Evolutionary conservation across 2,797 vertebrate species (phyloP).

Genomic region (Salarias fasciatus): DNA sequence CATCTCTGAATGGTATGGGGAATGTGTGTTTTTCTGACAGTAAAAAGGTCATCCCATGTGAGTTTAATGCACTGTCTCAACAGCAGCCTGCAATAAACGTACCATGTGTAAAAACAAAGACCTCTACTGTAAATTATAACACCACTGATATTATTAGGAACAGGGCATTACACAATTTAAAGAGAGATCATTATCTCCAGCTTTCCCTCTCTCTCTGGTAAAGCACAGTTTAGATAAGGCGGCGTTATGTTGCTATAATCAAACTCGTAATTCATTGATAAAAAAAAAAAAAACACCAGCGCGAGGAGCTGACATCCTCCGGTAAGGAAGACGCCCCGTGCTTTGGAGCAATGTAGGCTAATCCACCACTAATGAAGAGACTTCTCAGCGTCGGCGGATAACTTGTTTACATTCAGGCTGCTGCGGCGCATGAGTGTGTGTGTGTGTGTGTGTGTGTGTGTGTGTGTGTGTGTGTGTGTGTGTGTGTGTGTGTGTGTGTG

Average conservation of each 20-base stretch:
- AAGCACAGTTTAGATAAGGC: slow-evolving; percentile 11
- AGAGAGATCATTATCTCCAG: slow-evolving; percentile 2
- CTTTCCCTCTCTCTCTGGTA: background rate
- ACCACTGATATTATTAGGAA: background rate
- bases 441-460: slow-evolving; percentile 20
- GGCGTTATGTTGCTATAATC: slow-evolving; percentile 1
- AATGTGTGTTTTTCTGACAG: too few relatives aligned
- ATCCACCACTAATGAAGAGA: slow-evolving; percentile 49
- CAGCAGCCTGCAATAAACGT: background rate
- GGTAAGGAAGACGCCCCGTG: slow-evolving; percentile 1
- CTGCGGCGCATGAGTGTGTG: slow-evolving; percentile 31
- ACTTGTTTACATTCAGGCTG: slow-evolving; percentile 77
- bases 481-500: slow-evolving; percentile 16
- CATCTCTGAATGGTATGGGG: too few relatives aligned
- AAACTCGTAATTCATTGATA: slow-evolving; percentile 33
- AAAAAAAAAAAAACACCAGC: background rate
- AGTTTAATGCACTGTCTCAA: too few relatives aligned
- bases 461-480: slow-evolving; percentile 24
- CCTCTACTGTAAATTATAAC: background rate
- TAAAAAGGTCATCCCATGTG: too few relatives aligned
- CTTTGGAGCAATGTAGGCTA: slow-evolving; percentile 37
- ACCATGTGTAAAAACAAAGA: background rate
- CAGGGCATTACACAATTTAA: slow-evolving; percentile 9
- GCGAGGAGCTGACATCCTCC: background rate
- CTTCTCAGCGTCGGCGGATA: slow-evolving; percentile 60